A percentile compares a stretch with the other conserved stretches of the same genome.
phyloP scores from a whole-genome alignment of 2,888 invertebrate genomes.

The Phengaris alcon region DNA sequence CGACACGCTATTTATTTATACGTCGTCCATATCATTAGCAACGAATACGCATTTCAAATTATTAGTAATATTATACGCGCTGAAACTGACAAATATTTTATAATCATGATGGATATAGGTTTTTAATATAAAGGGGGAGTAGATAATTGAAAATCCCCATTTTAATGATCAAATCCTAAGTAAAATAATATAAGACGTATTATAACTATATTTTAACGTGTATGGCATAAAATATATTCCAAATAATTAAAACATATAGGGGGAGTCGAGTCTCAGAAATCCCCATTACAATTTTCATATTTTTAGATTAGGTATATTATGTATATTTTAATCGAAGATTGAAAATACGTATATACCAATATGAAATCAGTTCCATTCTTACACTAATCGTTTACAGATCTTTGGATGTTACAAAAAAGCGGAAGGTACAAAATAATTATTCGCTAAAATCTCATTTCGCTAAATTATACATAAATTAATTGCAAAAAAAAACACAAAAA shows the following conservation, averaged over 20 bases:
- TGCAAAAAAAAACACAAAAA: conserved; percentile 51
- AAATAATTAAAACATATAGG: not conserved
- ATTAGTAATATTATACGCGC: too few species aligned
- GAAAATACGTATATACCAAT: conserved; percentile 9
- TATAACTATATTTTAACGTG: not conserved
- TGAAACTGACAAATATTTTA: not conserved
- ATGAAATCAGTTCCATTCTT: conserved; percentile 42
- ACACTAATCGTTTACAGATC: conserved; percentile 41
- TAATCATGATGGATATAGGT: not conserved
- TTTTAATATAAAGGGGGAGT: not conserved
- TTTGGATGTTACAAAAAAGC: conserved; percentile 41
- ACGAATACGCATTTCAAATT: not conserved
- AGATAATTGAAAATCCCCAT: not conserved
- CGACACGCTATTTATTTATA: too few species aligned
- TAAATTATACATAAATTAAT: conserved; percentile 32
- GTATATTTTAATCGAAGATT: not conserved
- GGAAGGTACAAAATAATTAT: conserved; percentile 9
- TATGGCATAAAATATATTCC: not conserved
- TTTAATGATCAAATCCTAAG: not conserved
- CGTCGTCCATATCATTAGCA: not conserved
- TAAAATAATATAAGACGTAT: not conserved
- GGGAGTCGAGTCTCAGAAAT: not conserved
- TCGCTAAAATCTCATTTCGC: conserved; percentile 42
- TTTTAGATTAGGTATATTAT: not conserved
- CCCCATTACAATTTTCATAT: not conserved